phyloP scores from a whole-genome alignment of 2,113 vertebrate species.

The Mastomys natalensis region DNA sequence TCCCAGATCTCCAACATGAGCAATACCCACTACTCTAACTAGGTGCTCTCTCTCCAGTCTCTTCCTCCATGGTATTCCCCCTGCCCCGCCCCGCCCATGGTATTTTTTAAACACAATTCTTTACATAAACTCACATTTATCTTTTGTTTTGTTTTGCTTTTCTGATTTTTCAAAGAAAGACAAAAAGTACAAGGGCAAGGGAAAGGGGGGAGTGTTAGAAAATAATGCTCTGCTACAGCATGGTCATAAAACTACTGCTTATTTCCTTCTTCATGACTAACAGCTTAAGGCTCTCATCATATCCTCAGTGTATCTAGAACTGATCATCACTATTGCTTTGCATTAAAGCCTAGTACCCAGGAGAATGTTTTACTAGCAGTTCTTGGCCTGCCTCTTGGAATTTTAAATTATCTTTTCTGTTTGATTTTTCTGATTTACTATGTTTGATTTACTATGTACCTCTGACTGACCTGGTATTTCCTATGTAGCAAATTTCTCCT shows the following conservation, averaged over 20 bases:
- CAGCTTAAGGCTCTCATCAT: not conserved
- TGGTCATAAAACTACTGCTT: not conserved
- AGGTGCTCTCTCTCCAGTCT: not conserved
- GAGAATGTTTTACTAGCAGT: not conserved
- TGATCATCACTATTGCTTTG: not conserved
- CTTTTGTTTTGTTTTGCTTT: not conserved
- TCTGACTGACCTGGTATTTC: not conserved
- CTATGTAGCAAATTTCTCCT: not conserved
- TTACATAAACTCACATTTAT: slow-evolving; percentile 13
- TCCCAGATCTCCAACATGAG: not conserved
- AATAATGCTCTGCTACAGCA: not conserved
- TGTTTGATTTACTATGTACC: not conserved
- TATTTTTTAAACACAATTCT: not conserved
- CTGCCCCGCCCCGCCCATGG: too few species aligned
- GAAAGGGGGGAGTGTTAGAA: not conserved
- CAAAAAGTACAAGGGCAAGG: not conserved
- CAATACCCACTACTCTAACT: not conserved
- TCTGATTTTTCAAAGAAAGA: not conserved
- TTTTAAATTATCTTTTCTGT: not conserved
- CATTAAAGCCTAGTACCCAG: not conserved
- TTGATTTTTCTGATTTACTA: not conserved
- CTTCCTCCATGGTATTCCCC: not conserved
- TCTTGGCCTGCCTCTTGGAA: slow-evolving; percentile 14
- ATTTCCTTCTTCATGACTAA: not conserved
- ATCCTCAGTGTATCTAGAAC: not conserved